phyloP scores from a whole-genome alignment of 2,113 vertebrate species.

The Archocentrus centrarchus region DNA sequence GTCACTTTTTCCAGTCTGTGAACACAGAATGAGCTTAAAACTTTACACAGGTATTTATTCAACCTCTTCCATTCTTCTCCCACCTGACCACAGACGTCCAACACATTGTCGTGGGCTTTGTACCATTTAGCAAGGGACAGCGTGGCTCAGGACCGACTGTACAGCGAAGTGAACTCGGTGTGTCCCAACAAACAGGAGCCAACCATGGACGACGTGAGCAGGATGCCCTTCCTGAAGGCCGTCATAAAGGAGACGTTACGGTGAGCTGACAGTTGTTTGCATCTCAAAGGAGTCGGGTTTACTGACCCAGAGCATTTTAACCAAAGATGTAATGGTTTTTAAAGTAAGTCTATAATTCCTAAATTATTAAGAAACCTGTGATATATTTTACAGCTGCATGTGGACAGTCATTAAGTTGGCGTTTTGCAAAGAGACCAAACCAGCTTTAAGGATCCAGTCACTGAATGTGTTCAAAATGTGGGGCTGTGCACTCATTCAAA shows the following conservation, averaged over 20 bases:
- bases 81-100: conserved; percentile 77
- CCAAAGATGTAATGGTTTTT: neutral
- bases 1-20: neutral
- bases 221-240: conserved; percentile 83
- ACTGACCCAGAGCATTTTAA: neutral
- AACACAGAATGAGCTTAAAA: too few relatives aligned
- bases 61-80: neutral
- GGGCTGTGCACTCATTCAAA: neutral
- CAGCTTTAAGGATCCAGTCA: neutral
- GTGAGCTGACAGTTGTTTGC: conserved; percentile 56
- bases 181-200: conserved; percentile 72
- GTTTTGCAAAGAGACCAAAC: neutral
- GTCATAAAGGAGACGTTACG: conserved; percentile 82
- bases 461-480: neutral
- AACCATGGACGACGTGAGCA: conserved; percentile 64
- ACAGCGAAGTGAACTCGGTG: conserved; percentile 70
- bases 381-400: neutral
- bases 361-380: neutral
- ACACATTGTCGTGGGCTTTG: conserved; percentile 83
- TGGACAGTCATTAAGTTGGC: neutral
- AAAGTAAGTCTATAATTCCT: neutral
- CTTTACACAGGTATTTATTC: neutral
- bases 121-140: conserved; percentile 77
- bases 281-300: neutral
- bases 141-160: conserved; percentile 68